Conservation (phyloP, 2,113 vertebrate species). For the Erythrocercus mccallii region DNA sequence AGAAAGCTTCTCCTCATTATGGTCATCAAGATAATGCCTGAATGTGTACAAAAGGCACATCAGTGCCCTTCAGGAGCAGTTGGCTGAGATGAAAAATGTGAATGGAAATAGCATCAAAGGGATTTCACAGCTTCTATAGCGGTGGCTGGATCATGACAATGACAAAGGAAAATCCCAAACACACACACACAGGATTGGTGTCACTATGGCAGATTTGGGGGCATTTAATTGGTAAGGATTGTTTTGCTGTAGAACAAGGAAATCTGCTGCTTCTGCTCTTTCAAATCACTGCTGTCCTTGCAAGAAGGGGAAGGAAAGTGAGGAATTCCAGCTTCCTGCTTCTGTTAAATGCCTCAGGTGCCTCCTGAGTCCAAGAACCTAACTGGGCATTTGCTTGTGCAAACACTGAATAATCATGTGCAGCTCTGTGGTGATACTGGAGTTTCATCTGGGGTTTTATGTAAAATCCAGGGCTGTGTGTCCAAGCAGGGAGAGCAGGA, state of each 20-base stretch:
- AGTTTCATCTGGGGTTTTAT: background rate
- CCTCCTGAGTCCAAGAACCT: background rate
- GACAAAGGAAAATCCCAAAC: background rate
- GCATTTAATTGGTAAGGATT: background rate
- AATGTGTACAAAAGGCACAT: background rate
- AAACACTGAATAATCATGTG: background rate
- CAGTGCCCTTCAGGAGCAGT: background rate
- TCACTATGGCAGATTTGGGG: background rate
- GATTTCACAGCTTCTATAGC: background rate
- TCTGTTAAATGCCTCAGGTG: background rate
- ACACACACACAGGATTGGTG: background rate
- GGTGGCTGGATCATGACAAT: background rate
- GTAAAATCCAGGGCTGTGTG: background rate
- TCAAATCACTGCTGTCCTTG: background rate
- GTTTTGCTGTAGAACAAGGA: background rate
- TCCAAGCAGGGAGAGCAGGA: background rate
- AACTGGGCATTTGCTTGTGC: background rate
- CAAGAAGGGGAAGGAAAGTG: background rate
- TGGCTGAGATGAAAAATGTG: background rate
- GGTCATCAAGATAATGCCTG: background rate
- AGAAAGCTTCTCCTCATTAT: background rate
- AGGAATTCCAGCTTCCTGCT: background rate
- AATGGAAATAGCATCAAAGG: background rate
- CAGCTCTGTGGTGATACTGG: fast-evolving
- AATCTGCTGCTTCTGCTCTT: background rate